Conservation (phyloP, 2,888 invertebrate genomes). For the Pogonocherus hispidulus region DNA sequence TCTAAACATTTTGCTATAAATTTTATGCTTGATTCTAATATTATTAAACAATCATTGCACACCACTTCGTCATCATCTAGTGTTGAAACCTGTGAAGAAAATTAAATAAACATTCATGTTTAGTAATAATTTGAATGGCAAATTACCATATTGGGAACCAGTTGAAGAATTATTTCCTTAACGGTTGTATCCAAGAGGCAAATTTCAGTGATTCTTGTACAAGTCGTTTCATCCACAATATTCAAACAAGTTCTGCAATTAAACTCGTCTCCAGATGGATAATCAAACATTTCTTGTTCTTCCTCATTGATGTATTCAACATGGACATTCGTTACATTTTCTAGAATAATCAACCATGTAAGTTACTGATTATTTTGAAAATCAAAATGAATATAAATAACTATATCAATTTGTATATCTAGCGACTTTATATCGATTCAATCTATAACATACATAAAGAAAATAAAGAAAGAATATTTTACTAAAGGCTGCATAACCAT, state of each 20-base stretch:
- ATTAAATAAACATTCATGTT: neutral
- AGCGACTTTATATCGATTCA: too few relatives aligned
- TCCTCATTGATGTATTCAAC: too few relatives aligned
- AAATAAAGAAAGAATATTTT: too few relatives aligned
- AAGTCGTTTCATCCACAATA: neutral
- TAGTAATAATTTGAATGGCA: neutral
- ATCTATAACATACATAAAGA: too few relatives aligned
- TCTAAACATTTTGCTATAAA: neutral
- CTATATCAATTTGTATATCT: too few relatives aligned
- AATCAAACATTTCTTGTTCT: too few relatives aligned
- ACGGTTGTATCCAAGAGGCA: neutral
- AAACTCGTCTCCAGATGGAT: neutral
- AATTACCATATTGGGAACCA: neutral
- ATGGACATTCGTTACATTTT: too few relatives aligned
- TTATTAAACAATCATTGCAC: neutral
- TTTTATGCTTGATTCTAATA: neutral
- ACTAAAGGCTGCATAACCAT: too few relatives aligned
- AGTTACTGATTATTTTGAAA: too few relatives aligned
- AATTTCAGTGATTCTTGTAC: neutral
- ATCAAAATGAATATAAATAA: too few relatives aligned
- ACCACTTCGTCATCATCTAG: neutral
- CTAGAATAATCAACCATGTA: too few relatives aligned
- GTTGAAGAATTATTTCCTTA: neutral
- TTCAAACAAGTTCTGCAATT: neutral
- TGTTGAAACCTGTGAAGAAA: neutral